Conservation (phyloP, 1,140 invertebrate species). For the Zaprionus gabonicus region DNA sequence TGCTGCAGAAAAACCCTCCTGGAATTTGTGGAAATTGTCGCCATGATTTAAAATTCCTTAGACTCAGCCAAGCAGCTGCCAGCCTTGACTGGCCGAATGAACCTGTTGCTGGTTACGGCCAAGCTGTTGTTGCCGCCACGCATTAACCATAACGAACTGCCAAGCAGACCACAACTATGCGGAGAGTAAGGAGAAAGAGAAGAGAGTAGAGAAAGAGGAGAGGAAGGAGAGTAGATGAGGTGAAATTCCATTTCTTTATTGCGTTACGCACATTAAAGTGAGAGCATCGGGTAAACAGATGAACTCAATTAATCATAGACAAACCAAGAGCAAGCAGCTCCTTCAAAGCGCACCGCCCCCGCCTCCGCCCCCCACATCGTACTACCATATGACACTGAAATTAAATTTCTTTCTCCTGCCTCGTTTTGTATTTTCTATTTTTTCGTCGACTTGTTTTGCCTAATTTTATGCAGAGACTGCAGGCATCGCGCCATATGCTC, state of each 20-base stretch:
- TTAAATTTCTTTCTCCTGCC: slow-evolving; percentile 39
- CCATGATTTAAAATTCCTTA: slow-evolving; percentile 81
- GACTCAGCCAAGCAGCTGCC: slow-evolving; percentile 7
- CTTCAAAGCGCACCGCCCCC: slow-evolving; percentile 48
- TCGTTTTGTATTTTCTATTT: slow-evolving; percentile 62
- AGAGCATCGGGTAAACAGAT: slow-evolving; percentile 59
- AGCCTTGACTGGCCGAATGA: slow-evolving; percentile 22
- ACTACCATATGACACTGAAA: slow-evolving; percentile 66
- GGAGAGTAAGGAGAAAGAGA: background rate
- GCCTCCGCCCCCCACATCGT: slow-evolving; percentile 5
- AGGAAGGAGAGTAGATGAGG: background rate
- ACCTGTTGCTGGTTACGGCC: slow-evolving; percentile 58
- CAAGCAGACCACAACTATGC: slow-evolving; percentile 17
- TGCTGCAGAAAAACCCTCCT: slow-evolving; percentile 24
- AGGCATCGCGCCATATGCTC: slow-evolving; percentile 60
- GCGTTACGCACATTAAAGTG: slow-evolving; percentile 63
- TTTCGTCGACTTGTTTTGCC: slow-evolving; percentile 65
- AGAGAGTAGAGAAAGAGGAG: background rate
- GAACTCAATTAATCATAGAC: slow-evolving; percentile 71
- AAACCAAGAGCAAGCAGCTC: slow-evolving; percentile 13
- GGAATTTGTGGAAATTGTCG: slow-evolving; percentile 79
- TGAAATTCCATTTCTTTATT: slow-evolving; percentile 60
- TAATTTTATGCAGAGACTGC: slow-evolving; percentile 66
- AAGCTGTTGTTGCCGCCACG: slow-evolving; percentile 29
- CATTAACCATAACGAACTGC: slow-evolving; percentile 63